Evolutionary conservation across 2,797 vertebrate genomes (phyloP).

Genomic region (Champsocephalus gunnari): DNA sequence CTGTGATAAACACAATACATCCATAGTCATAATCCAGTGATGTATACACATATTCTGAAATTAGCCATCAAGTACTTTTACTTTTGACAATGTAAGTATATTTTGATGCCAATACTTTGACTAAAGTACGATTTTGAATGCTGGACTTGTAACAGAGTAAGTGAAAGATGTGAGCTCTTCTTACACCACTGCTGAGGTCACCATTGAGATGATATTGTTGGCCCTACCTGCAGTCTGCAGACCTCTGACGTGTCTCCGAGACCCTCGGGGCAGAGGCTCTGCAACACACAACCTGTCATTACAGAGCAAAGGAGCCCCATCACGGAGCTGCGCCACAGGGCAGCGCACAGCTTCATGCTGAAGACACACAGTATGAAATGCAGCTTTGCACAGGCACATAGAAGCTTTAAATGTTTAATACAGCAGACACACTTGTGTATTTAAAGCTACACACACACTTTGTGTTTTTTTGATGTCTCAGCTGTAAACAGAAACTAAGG

Average conservation of each 20-base stretch:
- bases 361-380: neutral
- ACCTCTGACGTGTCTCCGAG: neutral
- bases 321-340: slow-evolving; percentile 10
- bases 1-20: too few species aligned
- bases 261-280: slow-evolving; percentile 28
- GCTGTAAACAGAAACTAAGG: neutral
- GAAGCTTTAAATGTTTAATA: neutral
- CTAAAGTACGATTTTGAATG: too few species aligned
- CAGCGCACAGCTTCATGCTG: slow-evolving; percentile 26
- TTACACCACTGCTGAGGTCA: slow-evolving; percentile 7
- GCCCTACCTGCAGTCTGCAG: slow-evolving; percentile 32
- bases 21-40: too few species aligned
- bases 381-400: slow-evolving; percentile 6
- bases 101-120: too few species aligned
- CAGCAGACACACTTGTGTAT: neutral
- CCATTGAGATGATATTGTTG: slow-evolving; percentile 15
- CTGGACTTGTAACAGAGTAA: too few species aligned
- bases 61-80: too few species aligned
- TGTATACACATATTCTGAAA: too few species aligned
- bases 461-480: neutral
- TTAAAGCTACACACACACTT: neutral
- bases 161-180: too few species aligned
- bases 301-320: slow-evolving; percentile 48
- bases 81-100: too few species aligned
- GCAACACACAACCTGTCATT: slow-evolving; percentile 55